Evolutionary conservation across 1,140 invertebrate species (phyloP).

Genomic region (Panagrolaimus sp.): DNA sequence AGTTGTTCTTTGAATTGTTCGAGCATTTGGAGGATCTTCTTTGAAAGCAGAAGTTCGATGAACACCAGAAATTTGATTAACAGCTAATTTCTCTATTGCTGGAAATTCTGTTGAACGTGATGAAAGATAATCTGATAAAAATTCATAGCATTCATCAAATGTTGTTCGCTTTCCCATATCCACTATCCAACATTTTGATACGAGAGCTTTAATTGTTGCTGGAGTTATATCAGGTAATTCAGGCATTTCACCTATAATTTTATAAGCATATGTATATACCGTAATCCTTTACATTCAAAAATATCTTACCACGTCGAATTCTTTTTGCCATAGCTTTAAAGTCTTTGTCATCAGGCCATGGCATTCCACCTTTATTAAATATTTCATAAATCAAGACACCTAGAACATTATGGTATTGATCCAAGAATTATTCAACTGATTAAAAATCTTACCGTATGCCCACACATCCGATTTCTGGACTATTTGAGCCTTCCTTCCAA

Average conservation of each 20-base stretch:
- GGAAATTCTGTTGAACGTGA: neutral
- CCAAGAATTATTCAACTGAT: no score
- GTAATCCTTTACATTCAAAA: no score
- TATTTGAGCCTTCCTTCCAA: slow-evolving; percentile 64
- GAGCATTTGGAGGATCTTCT: neutral
- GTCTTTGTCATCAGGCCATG: slow-evolving; percentile 28
- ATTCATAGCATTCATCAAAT: slow-evolving; percentile 5
- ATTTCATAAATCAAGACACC: slow-evolving; percentile 61
- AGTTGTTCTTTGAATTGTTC: neutral
- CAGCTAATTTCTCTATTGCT: neutral
- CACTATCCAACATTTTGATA: slow-evolving; percentile 2
- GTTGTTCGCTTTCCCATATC: neutral
- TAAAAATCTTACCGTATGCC: no score
- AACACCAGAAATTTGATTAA: neutral
- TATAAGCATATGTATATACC: no score
- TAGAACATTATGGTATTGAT: no score
- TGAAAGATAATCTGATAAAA: neutral
- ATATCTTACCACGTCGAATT: neutral
- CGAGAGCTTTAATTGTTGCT: neutral
- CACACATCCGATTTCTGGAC: slow-evolving; percentile 56
- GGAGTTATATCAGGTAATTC: neutral
- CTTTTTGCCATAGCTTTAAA: slow-evolving; percentile 15
- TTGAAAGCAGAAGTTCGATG: neutral
- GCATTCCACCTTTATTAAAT: slow-evolving; percentile 38
- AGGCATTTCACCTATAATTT: neutral